Percentiles rank a stretch among this genome's conserved stretches.
These are phyloP conservation scores for Synodontis membranacea DNA, from an alignment of 2,113 vertebrate species.

Conservation along the genomic window DNA sequence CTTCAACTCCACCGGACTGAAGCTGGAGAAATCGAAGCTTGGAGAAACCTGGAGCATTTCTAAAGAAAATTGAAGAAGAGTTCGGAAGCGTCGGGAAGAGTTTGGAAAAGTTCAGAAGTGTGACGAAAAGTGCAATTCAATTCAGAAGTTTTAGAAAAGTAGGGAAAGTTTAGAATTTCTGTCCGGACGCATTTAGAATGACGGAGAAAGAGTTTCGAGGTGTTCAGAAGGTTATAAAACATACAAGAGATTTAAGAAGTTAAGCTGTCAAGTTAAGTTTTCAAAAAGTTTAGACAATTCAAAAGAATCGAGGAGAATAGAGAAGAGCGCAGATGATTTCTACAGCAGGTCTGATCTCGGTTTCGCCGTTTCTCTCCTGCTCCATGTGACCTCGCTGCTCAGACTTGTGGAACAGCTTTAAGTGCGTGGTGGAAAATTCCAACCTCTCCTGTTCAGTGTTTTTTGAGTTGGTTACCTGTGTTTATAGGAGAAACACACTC, in stretches of 20 bases:
- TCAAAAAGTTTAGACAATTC: background rate
- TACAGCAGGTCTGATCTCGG: conserved; percentile 9
- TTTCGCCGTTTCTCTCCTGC: conserved; percentile 11
- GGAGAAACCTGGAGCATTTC: conserved; percentile 64
- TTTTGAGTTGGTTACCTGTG: conserved; percentile 28
- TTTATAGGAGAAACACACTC: conserved; percentile 17
- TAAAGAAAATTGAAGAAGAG: background rate
- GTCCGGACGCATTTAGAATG: background rate
- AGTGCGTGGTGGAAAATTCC: conserved; percentile 28
- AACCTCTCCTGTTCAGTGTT: background rate
- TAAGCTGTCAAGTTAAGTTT: background rate
- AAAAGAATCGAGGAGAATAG: background rate
- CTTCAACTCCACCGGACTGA: conserved; percentile 55
- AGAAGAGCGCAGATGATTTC: background rate
- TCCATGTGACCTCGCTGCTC: background rate
- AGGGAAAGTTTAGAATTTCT: background rate
- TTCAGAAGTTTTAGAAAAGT: background rate
- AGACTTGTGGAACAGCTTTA: conserved; percentile 15
- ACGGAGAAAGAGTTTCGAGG: background rate
- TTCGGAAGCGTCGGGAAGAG: background rate
- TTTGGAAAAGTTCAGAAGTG: background rate
- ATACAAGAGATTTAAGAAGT: background rate
- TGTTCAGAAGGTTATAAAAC: background rate
- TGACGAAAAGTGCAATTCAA: background rate
- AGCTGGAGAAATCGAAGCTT: conserved; percentile 54